phyloP scores from a whole-genome alignment of 2,888 invertebrate species.

The Andricus quercusramuli region DNA sequence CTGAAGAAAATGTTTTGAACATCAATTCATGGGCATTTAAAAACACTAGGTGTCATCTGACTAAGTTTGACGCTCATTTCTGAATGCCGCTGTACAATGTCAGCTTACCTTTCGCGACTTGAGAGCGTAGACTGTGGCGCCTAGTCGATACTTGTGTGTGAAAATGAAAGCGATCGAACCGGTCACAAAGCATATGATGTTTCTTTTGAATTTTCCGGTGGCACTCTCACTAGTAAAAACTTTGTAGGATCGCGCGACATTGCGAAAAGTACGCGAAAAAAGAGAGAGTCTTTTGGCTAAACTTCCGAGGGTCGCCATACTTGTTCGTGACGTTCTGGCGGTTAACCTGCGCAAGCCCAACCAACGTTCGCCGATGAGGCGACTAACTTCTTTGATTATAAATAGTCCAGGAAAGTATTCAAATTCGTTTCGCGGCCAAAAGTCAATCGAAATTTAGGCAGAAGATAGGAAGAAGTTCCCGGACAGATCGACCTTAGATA shows the following conservation, averaged over 20 bases:
- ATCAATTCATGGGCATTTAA: too few species aligned
- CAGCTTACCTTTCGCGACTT: constrained; percentile 27
- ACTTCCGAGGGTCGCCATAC: constrained; percentile 71
- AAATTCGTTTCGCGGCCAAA: neutral
- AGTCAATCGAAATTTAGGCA: neutral
- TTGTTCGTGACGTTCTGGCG: constrained; percentile 68
- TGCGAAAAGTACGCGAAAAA: constrained; percentile 65
- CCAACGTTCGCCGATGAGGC: constrained; percentile 18
- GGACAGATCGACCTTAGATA: neutral
- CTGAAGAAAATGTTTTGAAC: too few species aligned
- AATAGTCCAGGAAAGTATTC: constrained; percentile 16
- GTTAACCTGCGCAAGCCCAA: constrained; percentile 36
- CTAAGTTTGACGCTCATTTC: neutral
- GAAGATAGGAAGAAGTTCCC: neutral
- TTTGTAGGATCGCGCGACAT: constrained; percentile 66
- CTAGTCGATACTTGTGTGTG: constrained; percentile 21
- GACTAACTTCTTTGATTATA: constrained; percentile 4
- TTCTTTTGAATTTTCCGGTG: constrained; percentile 17
- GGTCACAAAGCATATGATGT: constrained; percentile 10
- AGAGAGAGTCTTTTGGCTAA: constrained; percentile 63
- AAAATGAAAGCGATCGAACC: constrained; percentile 28
- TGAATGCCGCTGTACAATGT: constrained; percentile 16
- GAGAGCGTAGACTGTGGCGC: constrained; percentile 30
- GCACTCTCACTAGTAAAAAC: constrained; percentile 59
- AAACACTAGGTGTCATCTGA: neutral